Base-by-base conservation (phyloP, 2,888 invertebrate genomes). In the Byasa hedistus region DNA sequence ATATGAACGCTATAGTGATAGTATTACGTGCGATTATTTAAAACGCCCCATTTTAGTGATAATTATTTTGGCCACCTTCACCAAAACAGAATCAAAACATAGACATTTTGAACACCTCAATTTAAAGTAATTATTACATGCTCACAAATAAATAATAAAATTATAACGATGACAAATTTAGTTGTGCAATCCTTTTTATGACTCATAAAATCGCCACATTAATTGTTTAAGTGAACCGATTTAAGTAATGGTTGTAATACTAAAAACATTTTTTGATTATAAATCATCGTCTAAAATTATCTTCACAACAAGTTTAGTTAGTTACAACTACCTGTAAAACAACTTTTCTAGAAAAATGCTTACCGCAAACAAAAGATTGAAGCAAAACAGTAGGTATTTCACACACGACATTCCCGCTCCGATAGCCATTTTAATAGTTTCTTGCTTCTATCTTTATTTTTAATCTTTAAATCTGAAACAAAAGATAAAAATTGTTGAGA, bases 291-390 rank as follows among this genome's bases (percentile, higher is more conserved):
- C 15, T 48, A 19, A 48, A 3, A 19, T 48, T 48, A 48, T 48
- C 48, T 17, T 1, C 19, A 48, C 32, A 48, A n/a, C 48, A 48
- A 48, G n/a, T n/a, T 24, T 17, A 56, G 12, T 27, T 12, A 58
- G 22, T 32, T n/a, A 22, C 22, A 10, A 61, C 54, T 63, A n/a
- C 48, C 17, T 48, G 48, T n/a, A 19, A 1, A 48, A 48, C 5
- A 48, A 17, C 48, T 48, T 17, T 19, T 48, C 48, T 48, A 48
- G 48, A 60, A 44, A 70, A 69, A 72, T 75, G 93, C 96, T 95
- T 91, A 98, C 98, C 89, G 96, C 97, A 91, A 97, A 96, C 74
- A 97, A 87, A 74, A 97, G 93, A 89, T 97, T 98, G 93, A 97
- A 97, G 75, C 95, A 93, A 87, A 97, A 97, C 61, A 98, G 93